phyloP scores from a whole-genome alignment of 2,797 vertebrate genomes.

The Lophotriccus pileatus region DNA sequence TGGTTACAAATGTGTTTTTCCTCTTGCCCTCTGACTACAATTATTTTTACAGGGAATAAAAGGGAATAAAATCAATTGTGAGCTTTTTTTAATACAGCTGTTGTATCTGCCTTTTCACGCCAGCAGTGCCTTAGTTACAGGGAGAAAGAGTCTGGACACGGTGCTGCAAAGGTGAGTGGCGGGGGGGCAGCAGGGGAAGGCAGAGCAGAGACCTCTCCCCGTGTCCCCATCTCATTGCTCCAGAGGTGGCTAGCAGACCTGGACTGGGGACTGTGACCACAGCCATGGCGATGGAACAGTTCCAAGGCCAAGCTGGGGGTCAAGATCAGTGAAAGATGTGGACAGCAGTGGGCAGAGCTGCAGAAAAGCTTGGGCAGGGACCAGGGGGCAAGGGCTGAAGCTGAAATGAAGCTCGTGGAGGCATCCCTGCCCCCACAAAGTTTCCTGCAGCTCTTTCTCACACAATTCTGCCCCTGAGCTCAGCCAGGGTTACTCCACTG shows the following conservation, averaged over 20 bases:
- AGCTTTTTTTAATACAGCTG: not conserved
- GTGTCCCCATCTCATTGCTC: not conserved
- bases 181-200: not conserved
- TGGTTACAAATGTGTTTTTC: not conserved
- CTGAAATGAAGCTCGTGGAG: not conserved
- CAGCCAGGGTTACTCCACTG: fast-evolving
- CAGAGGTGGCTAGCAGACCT: fast-evolving
- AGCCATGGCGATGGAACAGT: not conserved
- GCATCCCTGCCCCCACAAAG: fast-evolving
- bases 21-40: not conserved
- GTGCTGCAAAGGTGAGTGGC: fast-evolving
- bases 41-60: not conserved
- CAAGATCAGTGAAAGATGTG: not conserved
- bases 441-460: not conserved
- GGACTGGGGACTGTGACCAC: not conserved
- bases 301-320: fast-evolving
- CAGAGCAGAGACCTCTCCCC: not conserved
- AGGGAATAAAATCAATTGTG: not conserved
- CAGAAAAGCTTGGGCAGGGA: not conserved
- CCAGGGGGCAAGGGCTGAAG: not conserved
- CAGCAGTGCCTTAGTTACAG: not conserved
- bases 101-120: not conserved
- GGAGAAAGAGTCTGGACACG: not conserved
- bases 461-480: not conserved
- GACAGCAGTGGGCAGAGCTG: not conserved